Percentiles rank a stretch among this genome's conserved stretches.
phyloP scores from a whole-genome alignment of 1,140 invertebrate genomes.

The Ips nitidus region DNA sequence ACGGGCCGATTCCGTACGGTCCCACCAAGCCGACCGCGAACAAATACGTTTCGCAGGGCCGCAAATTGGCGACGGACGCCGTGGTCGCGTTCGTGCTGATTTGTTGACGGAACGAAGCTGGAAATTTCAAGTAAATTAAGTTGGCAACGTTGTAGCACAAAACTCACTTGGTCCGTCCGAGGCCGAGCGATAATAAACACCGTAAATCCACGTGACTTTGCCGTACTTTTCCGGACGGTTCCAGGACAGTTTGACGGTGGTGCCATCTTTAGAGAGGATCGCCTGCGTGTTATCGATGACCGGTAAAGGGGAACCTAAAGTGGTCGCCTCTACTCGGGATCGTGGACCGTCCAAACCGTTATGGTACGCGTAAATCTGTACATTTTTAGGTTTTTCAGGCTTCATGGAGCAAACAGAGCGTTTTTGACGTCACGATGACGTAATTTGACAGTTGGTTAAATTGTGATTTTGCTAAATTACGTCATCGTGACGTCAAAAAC shows the following conservation, averaged over 20 bases:
- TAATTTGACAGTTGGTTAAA: too few species aligned
- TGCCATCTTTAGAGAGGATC: constrained; percentile 59
- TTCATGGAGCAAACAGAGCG: too few species aligned
- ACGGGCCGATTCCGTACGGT: constrained; percentile 64
- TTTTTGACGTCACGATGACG: too few species aligned
- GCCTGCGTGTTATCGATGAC: constrained; percentile 55
- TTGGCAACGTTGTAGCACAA: background rate
- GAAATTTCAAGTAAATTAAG: constrained; percentile 37
- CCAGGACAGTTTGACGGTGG: constrained; percentile 68
- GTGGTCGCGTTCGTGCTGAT: constrained; percentile 58
- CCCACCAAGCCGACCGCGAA: constrained; percentile 71
- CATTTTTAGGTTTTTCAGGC: background rate
- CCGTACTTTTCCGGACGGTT: constrained; percentile 57
- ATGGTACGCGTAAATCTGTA: constrained; percentile 62
- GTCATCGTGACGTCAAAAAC: too few species aligned
- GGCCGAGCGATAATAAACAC: constrained; percentile 61
- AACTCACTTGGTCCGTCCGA: background rate
- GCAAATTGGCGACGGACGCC: constrained; percentile 58
- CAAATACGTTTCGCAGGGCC: constrained; percentile 72
- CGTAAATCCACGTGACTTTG: constrained; percentile 63
- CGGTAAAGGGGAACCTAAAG: constrained; percentile 60
- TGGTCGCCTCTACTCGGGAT: constrained; percentile 55
- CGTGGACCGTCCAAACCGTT: constrained; percentile 62
- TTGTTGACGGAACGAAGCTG: constrained; percentile 60
- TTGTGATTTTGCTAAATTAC: too few species aligned